Evolutionary conservation across 2,888 invertebrate genomes (phyloP).

Genomic region (Steromphala cineraria): DNA sequence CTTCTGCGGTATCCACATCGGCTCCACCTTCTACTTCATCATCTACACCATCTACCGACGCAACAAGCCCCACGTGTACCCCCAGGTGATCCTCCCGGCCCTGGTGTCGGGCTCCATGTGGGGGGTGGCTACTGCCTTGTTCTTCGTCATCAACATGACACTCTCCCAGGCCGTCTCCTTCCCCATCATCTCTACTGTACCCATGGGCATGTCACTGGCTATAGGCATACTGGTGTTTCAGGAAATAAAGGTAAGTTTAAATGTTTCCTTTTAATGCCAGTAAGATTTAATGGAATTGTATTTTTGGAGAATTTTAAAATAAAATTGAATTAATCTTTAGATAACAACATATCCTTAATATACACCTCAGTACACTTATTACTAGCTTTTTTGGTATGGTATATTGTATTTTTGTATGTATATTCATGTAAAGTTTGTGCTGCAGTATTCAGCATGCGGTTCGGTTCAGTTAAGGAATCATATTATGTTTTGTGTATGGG

Average conservation of each 20-base stretch:
- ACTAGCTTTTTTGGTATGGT: too few relatives aligned
- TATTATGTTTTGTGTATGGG: too few relatives aligned
- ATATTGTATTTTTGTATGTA: too few relatives aligned
- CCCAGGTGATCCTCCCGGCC: slow-evolving; percentile 74
- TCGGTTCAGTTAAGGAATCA: too few relatives aligned
- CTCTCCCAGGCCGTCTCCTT: slow-evolving; percentile 76
- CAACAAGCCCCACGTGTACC: slow-evolving; percentile 75
- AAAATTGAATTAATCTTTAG: too few relatives aligned
- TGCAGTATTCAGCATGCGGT: too few relatives aligned
- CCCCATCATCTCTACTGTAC: slow-evolving; percentile 76
- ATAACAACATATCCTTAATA: too few relatives aligned
- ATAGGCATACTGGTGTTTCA: slow-evolving; percentile 76
- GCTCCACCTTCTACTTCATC: slow-evolving; percentile 74
- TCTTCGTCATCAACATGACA: slow-evolving; percentile 76
- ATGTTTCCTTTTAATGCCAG: too few relatives aligned
- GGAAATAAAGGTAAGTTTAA: slow-evolving; percentile 75
- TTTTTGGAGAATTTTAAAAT: too few relatives aligned
- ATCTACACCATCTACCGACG: slow-evolving; percentile 72
- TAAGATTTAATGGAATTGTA: too few relatives aligned
- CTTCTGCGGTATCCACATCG: slow-evolving; percentile 75
- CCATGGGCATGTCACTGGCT: slow-evolving; percentile 72
- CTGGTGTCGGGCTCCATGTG: slow-evolving; percentile 76
- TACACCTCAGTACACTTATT: too few relatives aligned
- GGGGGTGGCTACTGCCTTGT: slow-evolving; percentile 75
- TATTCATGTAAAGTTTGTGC: too few relatives aligned